Evolutionary conservation across 1,140 invertebrate species (phyloP), one percentile per base, ranked within the genome.

Genomic region (Caenorhabditis tropicalis): DNA sequence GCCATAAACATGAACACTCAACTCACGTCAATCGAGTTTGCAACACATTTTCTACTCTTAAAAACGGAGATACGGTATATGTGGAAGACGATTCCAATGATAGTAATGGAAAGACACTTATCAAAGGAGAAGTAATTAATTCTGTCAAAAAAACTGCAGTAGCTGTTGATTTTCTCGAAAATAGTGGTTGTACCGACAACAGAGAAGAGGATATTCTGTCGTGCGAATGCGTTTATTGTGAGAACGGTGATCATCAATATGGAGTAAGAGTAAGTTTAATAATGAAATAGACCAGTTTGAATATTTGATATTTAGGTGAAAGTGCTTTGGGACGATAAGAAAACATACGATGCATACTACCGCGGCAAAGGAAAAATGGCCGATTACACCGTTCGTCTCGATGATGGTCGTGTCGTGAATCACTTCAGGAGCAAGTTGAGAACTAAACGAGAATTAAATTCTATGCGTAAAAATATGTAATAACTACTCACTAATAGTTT

Each of bases 1-100:
- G 86, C 29, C 15, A 82, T 39, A 86, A 70, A 29, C 83, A 87
- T 46, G 43, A 79, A 10, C 19, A 74, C n/a, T 74, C 65, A 12
- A 19, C 19, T 7, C n/a, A 43, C 36, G 24, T 43, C 39, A 43
- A 12, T 43, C 39, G n/a, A 27, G 16, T 33, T 4, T 4, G 4
- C 6, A 31, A 36, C 19, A 33, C n/a, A 4, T 36, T 16, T 39
- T 16, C 60, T 10, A 36, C 16, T 7, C 16, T 36, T 6, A 74
- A 74, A 74, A 36, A 43, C 6, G 36, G 36, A 10, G 65, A 43
- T 43, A 9, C 21, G 2, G 36, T 74, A 21, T 74, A 24, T 24
- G 36, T 46, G n/a, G 65, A 74, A 43, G 65, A 74, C 0, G 31
- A 65, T 9, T 9, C 29, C 7, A 12, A 4, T 6, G 12, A 3